Conservation (phyloP, 2,113 vertebrate species). For the Pao palembangensis region DNA sequence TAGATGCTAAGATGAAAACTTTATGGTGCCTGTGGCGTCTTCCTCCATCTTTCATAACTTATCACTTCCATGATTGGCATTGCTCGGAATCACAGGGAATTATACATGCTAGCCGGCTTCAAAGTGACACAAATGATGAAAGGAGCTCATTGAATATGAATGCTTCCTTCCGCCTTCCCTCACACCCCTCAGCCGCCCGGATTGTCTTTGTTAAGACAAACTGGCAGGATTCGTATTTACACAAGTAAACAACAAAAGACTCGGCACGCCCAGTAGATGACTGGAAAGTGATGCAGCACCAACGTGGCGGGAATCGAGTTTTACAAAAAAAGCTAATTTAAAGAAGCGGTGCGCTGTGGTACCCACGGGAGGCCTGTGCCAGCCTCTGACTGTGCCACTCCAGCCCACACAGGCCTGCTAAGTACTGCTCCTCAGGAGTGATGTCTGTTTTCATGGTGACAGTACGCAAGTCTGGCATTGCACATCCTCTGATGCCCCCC, state of each 20-base stretch:
- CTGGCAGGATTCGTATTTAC: slow-evolving; percentile 54
- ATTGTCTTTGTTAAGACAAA: slow-evolving; percentile 60
- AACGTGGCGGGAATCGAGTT: neutral
- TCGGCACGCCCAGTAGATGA: slow-evolving; percentile 30
- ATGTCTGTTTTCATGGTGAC: slow-evolving; percentile 80
- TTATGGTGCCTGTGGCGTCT: slow-evolving; percentile 27
- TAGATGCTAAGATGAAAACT: slow-evolving; percentile 7
- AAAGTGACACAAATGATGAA: slow-evolving; percentile 61
- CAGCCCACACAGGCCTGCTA: slow-evolving; percentile 73
- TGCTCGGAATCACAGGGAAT: slow-evolving; percentile 65
- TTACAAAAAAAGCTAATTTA: neutral
- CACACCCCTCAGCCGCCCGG: slow-evolving; percentile 33
- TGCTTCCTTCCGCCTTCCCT: slow-evolving; percentile 42
- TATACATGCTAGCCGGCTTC: slow-evolving; percentile 64
- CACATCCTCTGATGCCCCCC: slow-evolving; percentile 65
- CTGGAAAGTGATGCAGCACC: slow-evolving; percentile 13
- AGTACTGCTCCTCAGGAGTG: slow-evolving; percentile 72
- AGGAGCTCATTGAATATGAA: slow-evolving; percentile 62
- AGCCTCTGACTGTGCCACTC: slow-evolving; percentile 66
- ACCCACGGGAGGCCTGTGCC: slow-evolving; percentile 64
- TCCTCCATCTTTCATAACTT: slow-evolving; percentile 15
- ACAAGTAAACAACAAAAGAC: slow-evolving; percentile 52
- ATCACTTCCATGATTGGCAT: slow-evolving; percentile 52
- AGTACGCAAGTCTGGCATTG: slow-evolving; percentile 59
- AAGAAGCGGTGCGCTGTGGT: slow-evolving; percentile 44